phyloP scores from a whole-genome alignment of 1,140 invertebrate genomes.

The Frieseomelitta varia region DNA sequence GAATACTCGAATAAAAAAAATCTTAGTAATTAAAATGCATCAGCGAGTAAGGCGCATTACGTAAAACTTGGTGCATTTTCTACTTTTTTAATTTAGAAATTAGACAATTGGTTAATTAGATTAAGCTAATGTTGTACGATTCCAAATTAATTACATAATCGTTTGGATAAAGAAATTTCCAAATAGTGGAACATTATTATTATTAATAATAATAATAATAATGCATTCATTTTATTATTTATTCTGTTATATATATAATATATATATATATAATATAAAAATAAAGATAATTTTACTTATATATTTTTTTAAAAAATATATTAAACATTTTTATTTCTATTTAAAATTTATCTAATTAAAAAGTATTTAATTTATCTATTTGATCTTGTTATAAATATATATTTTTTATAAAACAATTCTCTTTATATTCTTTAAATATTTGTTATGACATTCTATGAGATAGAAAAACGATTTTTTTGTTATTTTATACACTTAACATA shows the following conservation, averaged over 20 bases:
- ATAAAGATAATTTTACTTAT: no score
- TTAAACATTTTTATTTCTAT: no score
- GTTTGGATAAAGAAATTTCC: neutral
- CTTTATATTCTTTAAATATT: no score
- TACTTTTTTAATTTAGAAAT: slow-evolving; percentile 44
- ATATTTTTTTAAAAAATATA: neutral
- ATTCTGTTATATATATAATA: neutral
- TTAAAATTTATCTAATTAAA: no score
- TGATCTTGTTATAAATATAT: no score
- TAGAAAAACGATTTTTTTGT: no score
- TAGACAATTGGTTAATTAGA: slow-evolving; percentile 40
- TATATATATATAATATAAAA: neutral
- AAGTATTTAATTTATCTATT: no score
- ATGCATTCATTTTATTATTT: no score
- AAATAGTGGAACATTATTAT: neutral
- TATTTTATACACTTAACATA: no score
- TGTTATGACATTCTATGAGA: no score
- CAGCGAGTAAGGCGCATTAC: slow-evolving; percentile 27
- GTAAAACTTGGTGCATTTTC: slow-evolving; percentile 45
- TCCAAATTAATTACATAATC: neutral
- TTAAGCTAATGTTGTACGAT: slow-evolving; percentile 23
- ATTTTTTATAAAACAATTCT: no score
- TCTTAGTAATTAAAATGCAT: slow-evolving; percentile 34
- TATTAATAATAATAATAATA: no score
- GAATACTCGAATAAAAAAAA: neutral